phyloP scores from a whole-genome alignment of 2,113 vertebrate genomes.

The Falcunculus frontatus region DNA sequence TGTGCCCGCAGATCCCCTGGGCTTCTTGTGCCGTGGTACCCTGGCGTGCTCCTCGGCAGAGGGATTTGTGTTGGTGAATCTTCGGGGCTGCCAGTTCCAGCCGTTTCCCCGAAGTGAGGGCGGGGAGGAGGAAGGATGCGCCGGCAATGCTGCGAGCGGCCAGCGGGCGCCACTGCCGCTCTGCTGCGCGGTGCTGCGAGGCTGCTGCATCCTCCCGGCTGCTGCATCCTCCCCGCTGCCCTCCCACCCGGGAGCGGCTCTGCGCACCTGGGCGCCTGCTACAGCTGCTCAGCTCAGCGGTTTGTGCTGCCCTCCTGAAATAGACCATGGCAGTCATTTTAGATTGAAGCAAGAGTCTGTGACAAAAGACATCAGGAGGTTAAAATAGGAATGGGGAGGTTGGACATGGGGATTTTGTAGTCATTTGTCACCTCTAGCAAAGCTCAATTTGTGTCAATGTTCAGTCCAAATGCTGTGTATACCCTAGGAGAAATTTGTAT shows the following conservation, averaged over 20 bases:
- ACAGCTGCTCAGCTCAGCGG: background rate
- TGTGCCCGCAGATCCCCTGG: background rate
- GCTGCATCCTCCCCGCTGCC: background rate
- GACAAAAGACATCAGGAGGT: background rate
- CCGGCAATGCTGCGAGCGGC: background rate
- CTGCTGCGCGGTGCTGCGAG: background rate
- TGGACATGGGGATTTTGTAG: background rate
- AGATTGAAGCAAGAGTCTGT: background rate
- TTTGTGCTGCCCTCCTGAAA: too few species aligned
- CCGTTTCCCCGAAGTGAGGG: fast-evolving
- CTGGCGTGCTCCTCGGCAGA: background rate
- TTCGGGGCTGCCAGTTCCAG: fast-evolving
- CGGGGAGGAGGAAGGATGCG: background rate
- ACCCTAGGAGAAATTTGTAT: background rate
- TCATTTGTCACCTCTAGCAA: background rate
- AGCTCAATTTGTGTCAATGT: background rate
- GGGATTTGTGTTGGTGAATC: background rate
- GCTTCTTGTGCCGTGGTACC: background rate
- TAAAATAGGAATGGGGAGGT: background rate
- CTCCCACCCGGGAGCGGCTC: background rate
- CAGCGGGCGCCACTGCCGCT: conserved; percentile 35
- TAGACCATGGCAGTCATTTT: fast-evolving
- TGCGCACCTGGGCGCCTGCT: background rate
- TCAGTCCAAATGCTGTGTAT: background rate
- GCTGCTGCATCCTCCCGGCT: background rate